Percentiles rank a stretch among this genome's conserved stretches.
These are phyloP conservation scores for Pelochelys cantorii DNA, from an alignment of 2,797 vertebrate genomes.

Conservation along the genomic window DNA sequence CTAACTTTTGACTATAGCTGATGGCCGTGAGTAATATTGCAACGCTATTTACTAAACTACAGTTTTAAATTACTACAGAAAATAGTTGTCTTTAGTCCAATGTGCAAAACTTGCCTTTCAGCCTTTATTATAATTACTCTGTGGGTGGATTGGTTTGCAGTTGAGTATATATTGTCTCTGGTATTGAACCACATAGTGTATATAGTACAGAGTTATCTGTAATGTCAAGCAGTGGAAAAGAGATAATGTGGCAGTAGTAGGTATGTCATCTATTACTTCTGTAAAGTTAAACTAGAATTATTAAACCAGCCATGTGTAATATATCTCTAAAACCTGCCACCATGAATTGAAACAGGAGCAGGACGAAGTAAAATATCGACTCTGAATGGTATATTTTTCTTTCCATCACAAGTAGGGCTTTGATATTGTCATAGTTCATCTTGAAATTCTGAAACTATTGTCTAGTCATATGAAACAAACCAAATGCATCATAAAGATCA, in stretches of 20 bases:
- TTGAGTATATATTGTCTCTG: neutral
- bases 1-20: slow-evolving; percentile 24
- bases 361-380: neutral
- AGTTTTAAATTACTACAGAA: slow-evolving; percentile 38
- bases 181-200: neutral
- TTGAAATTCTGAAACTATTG: neutral
- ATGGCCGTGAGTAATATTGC: slow-evolving; percentile 15
- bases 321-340: neutral
- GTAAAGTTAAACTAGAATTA: neutral
- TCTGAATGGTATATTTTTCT: neutral
- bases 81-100: slow-evolving; percentile 66
- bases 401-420: neutral
- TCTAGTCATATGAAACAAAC: neutral
- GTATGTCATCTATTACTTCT: neutral
- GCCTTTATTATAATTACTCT: slow-evolving; percentile 43
- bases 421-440: neutral
- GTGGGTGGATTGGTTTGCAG: neutral
- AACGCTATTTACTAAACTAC: slow-evolving; percentile 2
- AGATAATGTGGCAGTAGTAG: neutral
- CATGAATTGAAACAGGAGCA: neutral
- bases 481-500: neutral
- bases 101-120: slow-evolving; percentile 64
- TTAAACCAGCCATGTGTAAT: neutral
- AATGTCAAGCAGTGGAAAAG: neutral
- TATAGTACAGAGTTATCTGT: neutral